Conservation (phyloP, 1,140 invertebrate species). For the Ceratina japonica region DNA sequence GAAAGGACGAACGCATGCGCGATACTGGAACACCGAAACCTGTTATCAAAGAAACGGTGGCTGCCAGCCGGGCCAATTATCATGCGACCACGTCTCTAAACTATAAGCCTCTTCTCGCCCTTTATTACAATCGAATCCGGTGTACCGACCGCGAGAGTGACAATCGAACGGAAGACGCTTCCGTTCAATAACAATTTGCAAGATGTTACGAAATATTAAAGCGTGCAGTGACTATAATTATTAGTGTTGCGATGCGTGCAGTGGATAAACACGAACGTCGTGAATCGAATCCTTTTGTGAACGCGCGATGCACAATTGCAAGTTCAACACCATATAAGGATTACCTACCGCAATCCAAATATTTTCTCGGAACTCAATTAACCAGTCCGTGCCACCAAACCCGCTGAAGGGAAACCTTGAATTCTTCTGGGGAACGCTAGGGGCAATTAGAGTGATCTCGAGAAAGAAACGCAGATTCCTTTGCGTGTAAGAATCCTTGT, state of each 20-base stretch:
- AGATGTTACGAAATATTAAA: too few relatives aligned
- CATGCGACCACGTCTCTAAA: conserved; percentile 48
- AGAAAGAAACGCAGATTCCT: background rate
- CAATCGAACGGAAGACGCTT: too few relatives aligned
- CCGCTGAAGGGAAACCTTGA: background rate
- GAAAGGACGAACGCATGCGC: conserved; percentile 59
- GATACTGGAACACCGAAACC: conserved; percentile 60
- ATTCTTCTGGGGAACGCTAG: background rate
- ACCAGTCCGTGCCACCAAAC: background rate
- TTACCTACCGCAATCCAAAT: too few relatives aligned
- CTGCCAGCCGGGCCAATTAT: conserved; percentile 66
- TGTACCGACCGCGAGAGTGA: too few relatives aligned
- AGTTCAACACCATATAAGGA: too few relatives aligned
- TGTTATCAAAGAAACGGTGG: conserved; percentile 70
- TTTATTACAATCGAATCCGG: conserved; percentile 20
- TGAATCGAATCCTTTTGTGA: too few relatives aligned
- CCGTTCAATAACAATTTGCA: too few relatives aligned
- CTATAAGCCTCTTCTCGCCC: conserved; percentile 1
- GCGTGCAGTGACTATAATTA: too few relatives aligned
- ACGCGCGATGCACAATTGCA: too few relatives aligned
- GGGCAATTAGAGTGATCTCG: background rate
- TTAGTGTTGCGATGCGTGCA: too few relatives aligned
- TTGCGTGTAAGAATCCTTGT: background rate
- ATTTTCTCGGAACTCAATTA: background rate
- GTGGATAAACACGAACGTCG: too few relatives aligned